These are phyloP conservation scores for Apteryx mantelli DNA, from an alignment of 2,113 vertebrate genomes.

Conservation along the genomic window DNA sequence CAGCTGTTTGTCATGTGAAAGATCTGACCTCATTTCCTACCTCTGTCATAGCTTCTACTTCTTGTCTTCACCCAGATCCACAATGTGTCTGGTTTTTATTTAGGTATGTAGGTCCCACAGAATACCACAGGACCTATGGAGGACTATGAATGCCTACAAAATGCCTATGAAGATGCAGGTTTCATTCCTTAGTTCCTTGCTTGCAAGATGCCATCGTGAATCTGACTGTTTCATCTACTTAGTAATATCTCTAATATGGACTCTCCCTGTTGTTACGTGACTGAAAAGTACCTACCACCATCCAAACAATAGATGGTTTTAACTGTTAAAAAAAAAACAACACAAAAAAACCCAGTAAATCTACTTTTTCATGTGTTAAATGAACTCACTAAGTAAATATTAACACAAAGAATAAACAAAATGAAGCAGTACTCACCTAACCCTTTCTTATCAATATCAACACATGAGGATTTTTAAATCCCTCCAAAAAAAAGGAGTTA, in stretches of 20 bases:
- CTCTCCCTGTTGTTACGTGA: neutral
- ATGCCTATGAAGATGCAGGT: neutral
- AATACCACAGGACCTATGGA: neutral
- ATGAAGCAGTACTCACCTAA: neutral
- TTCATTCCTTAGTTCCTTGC: neutral
- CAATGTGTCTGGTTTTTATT: neutral
- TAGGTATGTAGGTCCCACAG: neutral
- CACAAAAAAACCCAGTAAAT: neutral
- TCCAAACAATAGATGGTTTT: neutral
- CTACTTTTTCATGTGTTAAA: neutral
- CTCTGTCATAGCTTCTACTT: neutral
- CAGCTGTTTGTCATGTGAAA: neutral
- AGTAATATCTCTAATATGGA: neutral
- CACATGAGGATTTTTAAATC: neutral
- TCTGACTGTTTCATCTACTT: neutral
- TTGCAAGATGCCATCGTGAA: neutral
- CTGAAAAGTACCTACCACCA: neutral
- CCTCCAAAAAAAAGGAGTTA: neutral
- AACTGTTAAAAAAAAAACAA: neutral
- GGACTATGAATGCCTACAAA: too few species aligned
- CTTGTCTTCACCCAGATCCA: neutral
- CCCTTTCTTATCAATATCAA: neutral
- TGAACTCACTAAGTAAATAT: neutral
- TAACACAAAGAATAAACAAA: neutral
- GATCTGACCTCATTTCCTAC: neutral